These are phyloP conservation scores for Apotomis betuletana DNA, from an alignment of 2,888 invertebrate genomes.

Conservation along the genomic window DNA sequence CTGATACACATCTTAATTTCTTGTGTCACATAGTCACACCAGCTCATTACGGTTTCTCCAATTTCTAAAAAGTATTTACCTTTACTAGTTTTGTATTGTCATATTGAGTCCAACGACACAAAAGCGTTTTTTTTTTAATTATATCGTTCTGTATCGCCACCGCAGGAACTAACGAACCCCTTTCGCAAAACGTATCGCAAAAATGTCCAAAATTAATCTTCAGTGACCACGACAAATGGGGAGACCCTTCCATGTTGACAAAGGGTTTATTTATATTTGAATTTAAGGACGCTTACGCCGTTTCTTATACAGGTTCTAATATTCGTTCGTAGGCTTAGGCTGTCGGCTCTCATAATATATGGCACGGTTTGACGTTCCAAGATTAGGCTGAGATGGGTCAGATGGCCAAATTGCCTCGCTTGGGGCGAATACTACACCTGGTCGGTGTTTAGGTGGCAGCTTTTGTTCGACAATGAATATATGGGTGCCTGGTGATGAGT, in stretches of 20 bases:
- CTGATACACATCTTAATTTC: no score
- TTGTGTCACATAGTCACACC: no score
- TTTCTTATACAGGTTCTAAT: conserved; percentile 11
- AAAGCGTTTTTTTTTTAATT: neutral
- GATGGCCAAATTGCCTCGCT: conserved; percentile 31
- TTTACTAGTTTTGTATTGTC: neutral
- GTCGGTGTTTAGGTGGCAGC: neutral
- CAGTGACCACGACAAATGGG: conserved; percentile 25
- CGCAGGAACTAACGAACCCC: conserved; percentile 31
- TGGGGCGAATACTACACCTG: conserved; percentile 19
- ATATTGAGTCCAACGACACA: neutral
- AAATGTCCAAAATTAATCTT: conserved; percentile 39
- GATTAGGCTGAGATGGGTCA: conserved; percentile 43
- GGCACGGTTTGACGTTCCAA: conserved; percentile 38
- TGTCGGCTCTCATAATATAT: conserved; percentile 42
- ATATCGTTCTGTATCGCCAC: conserved; percentile 29
- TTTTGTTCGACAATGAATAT: conserved; percentile 7
- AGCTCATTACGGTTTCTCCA: no score
- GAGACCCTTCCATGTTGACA: neutral
- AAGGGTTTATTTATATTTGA: neutral
- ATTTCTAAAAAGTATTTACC: no score
- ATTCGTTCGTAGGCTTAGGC: conserved; percentile 30
- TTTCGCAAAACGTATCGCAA: conserved; percentile 29
- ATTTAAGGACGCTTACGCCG: neutral
- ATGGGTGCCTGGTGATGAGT: conserved; percentile 21